Conservation (phyloP, 2,888 invertebrate genomes). For the Timandra comae region DNA sequence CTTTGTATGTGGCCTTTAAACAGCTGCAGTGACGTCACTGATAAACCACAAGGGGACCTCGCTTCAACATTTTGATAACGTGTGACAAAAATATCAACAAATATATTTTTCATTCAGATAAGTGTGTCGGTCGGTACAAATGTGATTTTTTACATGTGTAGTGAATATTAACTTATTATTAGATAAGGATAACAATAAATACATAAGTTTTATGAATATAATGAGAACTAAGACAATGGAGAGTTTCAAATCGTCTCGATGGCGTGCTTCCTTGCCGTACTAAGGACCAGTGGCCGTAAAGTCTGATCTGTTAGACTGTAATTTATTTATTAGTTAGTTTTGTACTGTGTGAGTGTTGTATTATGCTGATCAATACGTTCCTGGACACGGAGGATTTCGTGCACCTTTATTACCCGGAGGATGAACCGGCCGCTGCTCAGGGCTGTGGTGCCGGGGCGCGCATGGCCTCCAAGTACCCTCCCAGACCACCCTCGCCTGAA, state of each 20-base stretch:
- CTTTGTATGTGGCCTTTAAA: constrained; percentile 22
- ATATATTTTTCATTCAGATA: constrained; percentile 38
- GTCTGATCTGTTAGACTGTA: constrained; percentile 62
- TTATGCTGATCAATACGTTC: constrained; percentile 73
- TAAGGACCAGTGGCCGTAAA: constrained; percentile 47
- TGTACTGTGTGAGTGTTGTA: constrained; percentile 44
- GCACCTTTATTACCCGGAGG: constrained; percentile 70
- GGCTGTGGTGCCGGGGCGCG: constrained; percentile 68
- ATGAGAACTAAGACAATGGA: constrained; percentile 47
- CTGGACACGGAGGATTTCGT: constrained; percentile 76
- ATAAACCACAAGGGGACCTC: constrained; percentile 26
- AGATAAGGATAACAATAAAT: background rate
- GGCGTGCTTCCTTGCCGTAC: constrained; percentile 61
- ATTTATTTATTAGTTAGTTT: constrained; percentile 60
- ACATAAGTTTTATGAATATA: constrained; percentile 9
- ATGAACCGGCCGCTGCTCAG: constrained; percentile 60
- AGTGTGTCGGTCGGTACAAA: constrained; percentile 49
- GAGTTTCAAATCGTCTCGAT: constrained; percentile 57
- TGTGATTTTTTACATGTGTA: constrained; percentile 68
- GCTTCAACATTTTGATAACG: constrained; percentile 21
- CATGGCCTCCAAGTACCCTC: constrained; percentile 65
- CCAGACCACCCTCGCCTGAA: constrained; percentile 61
- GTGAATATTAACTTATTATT: constrained; percentile 46
- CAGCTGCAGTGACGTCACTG: constrained; percentile 24
- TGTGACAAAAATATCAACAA: constrained; percentile 13